phyloP scores from a whole-genome alignment of 2,888 invertebrate species.

The Nysson spinosus region DNA sequence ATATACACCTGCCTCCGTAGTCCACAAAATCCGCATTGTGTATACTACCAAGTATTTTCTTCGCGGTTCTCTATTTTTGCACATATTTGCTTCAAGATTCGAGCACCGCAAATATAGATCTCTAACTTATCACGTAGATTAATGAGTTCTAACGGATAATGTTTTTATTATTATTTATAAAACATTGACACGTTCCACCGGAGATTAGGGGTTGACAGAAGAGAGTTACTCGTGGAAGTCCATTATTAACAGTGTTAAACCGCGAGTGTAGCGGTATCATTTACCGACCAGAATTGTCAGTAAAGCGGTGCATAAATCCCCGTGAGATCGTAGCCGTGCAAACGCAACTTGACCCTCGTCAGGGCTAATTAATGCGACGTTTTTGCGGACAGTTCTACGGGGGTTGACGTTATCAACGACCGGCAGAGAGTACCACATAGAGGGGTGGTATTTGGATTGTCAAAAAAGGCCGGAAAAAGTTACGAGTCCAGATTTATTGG shows the following conservation, averaged over 20 bases:
- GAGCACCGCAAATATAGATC: no score
- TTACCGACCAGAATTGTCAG: background rate
- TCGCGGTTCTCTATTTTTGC: no score
- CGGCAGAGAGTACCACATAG: background rate
- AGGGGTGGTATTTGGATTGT: slow-evolving; percentile 24
- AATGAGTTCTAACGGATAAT: no score
- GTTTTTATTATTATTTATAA: no score
- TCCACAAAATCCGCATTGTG: no score
- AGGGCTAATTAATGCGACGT: slow-evolving; percentile 18
- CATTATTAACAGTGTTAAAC: background rate
- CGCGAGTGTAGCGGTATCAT: background rate
- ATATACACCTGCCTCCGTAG: no score
- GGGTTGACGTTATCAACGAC: slow-evolving; percentile 5
- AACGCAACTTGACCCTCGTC: slow-evolving; percentile 14
- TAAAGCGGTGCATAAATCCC: background rate
- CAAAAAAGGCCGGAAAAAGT: slow-evolving; percentile 22
- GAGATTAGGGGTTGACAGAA: no score
- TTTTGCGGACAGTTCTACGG: slow-evolving; percentile 2
- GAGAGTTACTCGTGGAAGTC: background rate
- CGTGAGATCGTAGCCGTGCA: background rate
- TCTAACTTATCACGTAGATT: no score
- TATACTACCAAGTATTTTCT: background rate
- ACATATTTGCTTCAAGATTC: no score
- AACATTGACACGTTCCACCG: no score
- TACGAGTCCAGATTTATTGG: slow-evolving; percentile 17